phyloP scores from a whole-genome alignment of 2,888 invertebrate species.

The Carabus problematicus region DNA sequence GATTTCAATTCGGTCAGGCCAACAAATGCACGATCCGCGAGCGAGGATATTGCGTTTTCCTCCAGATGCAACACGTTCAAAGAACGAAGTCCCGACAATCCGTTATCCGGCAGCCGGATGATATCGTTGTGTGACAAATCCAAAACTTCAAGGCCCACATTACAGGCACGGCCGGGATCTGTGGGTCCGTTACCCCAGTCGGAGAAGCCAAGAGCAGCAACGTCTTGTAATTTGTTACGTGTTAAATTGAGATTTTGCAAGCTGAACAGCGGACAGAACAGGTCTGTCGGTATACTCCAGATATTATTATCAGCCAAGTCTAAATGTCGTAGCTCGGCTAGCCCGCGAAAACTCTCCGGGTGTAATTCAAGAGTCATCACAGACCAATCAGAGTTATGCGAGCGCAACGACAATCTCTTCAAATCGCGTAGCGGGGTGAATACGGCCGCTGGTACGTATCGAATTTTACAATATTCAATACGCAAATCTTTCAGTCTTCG shows the following conservation, averaged over 20 bases:
- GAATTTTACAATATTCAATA: constrained; percentile 80
- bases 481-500: constrained; percentile 71
- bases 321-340: constrained; percentile 71
- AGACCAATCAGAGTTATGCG: constrained; percentile 82
- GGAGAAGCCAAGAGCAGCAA: constrained; percentile 76
- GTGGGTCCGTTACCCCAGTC: constrained; percentile 74
- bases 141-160: constrained; percentile 71
- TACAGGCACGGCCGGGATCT: constrained; percentile 68
- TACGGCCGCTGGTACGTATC: constrained; percentile 74
- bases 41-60: constrained; percentile 76
- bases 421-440: constrained; percentile 73
- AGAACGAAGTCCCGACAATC: constrained; percentile 73
- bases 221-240: constrained; percentile 79
- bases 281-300: constrained; percentile 75
- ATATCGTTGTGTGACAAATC: constrained; percentile 80
- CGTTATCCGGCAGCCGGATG: constrained; percentile 72
- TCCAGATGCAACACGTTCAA: constrained; percentile 75
- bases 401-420: constrained; percentile 71
- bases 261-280: constrained; percentile 75
- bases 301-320: constrained; percentile 80
- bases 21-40: constrained; percentile 77
- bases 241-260: constrained; percentile 76
- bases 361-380: constrained; percentile 79
- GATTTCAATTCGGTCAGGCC: constrained; percentile 73
- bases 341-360: constrained; percentile 73